These are phyloP conservation scores for Oreochromis niloticus DNA, from an alignment of 2,113 vertebrate genomes.

Conservation along the genomic window DNA sequence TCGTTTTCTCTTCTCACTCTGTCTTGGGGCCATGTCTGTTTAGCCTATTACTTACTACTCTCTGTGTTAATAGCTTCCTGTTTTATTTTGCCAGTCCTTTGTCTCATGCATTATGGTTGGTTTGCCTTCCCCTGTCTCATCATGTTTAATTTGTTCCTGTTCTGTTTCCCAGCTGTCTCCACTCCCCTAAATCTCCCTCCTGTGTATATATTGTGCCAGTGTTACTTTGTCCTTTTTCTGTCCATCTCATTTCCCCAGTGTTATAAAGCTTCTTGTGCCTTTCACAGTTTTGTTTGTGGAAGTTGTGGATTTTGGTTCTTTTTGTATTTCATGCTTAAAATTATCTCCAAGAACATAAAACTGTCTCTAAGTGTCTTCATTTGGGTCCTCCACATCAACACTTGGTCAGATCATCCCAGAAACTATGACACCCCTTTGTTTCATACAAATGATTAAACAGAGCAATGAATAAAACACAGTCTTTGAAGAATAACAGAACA, in stretches of 20 bases:
- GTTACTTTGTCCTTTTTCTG: background rate
- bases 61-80: background rate
- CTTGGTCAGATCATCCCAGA: background rate
- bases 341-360: fast-evolving
- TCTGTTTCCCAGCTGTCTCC: background rate
- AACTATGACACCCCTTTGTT: background rate
- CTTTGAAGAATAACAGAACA: background rate
- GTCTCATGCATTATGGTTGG: background rate
- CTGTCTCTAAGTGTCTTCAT: background rate
- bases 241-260: background rate
- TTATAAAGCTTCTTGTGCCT: background rate
- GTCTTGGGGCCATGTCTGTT: background rate
- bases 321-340: background rate
- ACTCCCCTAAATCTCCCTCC: fast-evolving
- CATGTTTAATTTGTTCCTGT: fast-evolving
- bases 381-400: background rate
- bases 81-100: background rate
- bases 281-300: background rate
- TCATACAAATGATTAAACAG: background rate
- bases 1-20: background rate
- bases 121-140: background rate
- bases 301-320: background rate
- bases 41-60: background rate
- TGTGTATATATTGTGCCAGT: fast-evolving
- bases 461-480: background rate